A percentile compares a stretch with the other conserved stretches of the same genome.
Conservation (phyloP, 1,140 invertebrate species). For the Caenorhabditis inopinata region DNA sequence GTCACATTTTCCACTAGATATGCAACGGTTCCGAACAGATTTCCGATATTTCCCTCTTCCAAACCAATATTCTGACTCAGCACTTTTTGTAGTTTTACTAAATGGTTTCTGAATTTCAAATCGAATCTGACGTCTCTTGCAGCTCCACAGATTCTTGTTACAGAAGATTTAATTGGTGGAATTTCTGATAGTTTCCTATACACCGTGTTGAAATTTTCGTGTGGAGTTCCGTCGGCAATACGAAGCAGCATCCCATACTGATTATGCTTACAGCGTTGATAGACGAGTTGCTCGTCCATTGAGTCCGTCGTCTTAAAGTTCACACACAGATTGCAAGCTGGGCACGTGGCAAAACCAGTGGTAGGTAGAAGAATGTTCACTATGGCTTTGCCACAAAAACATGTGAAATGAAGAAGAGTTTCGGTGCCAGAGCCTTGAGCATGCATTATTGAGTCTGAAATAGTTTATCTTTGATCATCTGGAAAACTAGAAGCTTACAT, state of each 20-base stretch:
- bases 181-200: background rate
- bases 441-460: background rate
- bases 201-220: background rate
- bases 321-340: background rate
- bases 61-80: background rate
- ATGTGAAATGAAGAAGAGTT: background rate
- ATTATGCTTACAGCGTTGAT: too few species aligned
- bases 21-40: background rate
- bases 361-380: background rate
- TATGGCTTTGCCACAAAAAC: background rate
- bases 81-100: background rate
- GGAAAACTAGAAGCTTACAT: background rate
- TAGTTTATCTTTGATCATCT: too few species aligned
- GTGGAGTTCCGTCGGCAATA: background rate
- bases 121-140: constrained; percentile 4
- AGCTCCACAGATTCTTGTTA: background rate
- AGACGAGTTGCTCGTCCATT: too few species aligned
- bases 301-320: background rate
- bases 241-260: too few species aligned
- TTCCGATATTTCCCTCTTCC: background rate
- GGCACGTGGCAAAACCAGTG: background rate
- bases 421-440: background rate
- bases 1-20: constrained; percentile 3
- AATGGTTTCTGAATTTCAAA: background rate
- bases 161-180: background rate